Base-by-base conservation (phyloP, 2,888 invertebrate genomes). In the Nipponacmea schrenckii region DNA sequence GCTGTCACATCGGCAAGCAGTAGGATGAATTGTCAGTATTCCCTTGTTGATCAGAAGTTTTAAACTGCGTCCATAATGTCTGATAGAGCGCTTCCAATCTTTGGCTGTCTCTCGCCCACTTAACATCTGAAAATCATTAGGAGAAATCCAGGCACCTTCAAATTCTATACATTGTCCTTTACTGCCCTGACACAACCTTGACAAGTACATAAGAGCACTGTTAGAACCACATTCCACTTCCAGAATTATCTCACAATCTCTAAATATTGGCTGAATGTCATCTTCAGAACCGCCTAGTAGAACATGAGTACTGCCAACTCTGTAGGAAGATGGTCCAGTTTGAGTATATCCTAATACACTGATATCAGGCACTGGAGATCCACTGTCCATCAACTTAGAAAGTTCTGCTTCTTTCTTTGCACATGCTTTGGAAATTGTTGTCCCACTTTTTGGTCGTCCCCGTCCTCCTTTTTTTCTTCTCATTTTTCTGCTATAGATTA, bases 51-150 rank as follows among this genome's bases (percentile, higher is more conserved):
- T 84, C 70, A 90, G 81, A 68, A 90, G 83, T 79, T 90, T 90
- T 76, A 90, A 84, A 79, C 89, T 89, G 76, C 89, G 88, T 20
- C 90, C 90, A 72, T 89, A 86, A 77, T 91, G 90, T 62, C 90
- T 84, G 73, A 90, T 90, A 64, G 90, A 90, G 3, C 90, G 76
- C 79, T 90, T 90, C 90, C 89, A 90, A 79, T 90, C 90, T 81
- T 90, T 90, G 67, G 90, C 90, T 50, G 89, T 89, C 80, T 90
- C 89, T 65, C 90, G 78, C n/a, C 90, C 90, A 81, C 90, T 89
- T 56, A 90, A 85, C 69, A 85, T 85, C 80, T 90, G 90, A 77
- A 90, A 90, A 81, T 90, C 90, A 81, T 90, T 90, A 4, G 90
- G 90, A 2, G 90, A 90, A 63, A 90, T 82, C 89, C 90, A 90